Base-by-base conservation (phyloP, 2,888 invertebrate genomes). In the Sarcophaga rosellei region DNA sequence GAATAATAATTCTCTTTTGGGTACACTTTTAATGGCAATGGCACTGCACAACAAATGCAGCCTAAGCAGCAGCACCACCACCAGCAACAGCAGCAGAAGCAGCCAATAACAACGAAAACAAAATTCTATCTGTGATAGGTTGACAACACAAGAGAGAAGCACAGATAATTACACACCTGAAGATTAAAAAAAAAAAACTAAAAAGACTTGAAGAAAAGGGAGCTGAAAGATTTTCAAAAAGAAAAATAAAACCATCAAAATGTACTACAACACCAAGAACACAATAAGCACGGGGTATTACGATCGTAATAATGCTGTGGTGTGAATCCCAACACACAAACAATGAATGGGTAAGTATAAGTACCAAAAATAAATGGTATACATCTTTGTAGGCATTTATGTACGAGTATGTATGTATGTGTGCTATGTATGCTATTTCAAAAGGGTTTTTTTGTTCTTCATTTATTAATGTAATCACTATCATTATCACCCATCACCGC, bases 81-180 rank as follows among this genome's bases (percentile, higher is more conserved):
- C 45, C 77, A 84, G 20, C 25, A 77, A 35, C 47, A 57, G 17
- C 73, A 35, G 15, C 61, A 15, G 1, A 53, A 45, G 17, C n/a
- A 11, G 21, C 53, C 5, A 35, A 17, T 25, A 70, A 47, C 87
- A 88, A 88, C 89, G 88, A 89, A 88, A 90, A 89, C 90, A 90
- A 81, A 81, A 78, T 35, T 35, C 35, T 35, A 65, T 91, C 90
- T 90, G 91, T 90, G 91, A 90, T 91, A 91, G 92, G 93, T 92
- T 93, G 92, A 92, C 93, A 92, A 93, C 90, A 89, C 87, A 91
- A 91, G 91, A 92, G 92, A 92, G 92, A 92, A 91, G 90, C 90
- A 90, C 90, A 90, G 89, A 90, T 90, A 90, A 91, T 90, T 89
- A 90, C 89, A 89, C 90, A 91, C 89, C 89, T 90, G 90, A 91